phyloP scores from a whole-genome alignment of 2,113 vertebrate genomes.

The Trogon melanurus region DNA sequence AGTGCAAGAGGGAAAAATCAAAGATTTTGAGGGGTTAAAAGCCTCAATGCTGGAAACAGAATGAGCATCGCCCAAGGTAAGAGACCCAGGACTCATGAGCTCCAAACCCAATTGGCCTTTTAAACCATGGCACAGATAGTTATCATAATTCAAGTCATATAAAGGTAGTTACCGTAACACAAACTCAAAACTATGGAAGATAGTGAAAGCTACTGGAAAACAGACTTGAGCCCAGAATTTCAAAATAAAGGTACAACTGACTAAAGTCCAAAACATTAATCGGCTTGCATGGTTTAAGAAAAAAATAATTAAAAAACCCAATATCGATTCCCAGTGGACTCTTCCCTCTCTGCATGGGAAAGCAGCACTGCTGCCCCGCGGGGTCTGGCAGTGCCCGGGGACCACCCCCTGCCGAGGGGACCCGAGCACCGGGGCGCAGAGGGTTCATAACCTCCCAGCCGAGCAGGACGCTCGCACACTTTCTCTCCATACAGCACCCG shows the following conservation, averaged over 20 bases:
- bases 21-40: not conserved
- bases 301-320: too few species aligned
- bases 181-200: not conserved
- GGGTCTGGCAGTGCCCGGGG: accelerated
- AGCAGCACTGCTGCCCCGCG: not conserved
- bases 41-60: not conserved
- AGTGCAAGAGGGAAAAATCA: not conserved
- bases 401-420: not conserved
- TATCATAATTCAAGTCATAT: not conserved
- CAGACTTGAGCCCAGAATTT: not conserved
- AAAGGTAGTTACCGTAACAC: not conserved
- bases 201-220: not conserved
- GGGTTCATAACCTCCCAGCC: not conserved
- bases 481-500: not conserved
- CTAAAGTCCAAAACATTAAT: not conserved
- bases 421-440: not conserved
- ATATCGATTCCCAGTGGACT: not conserved
- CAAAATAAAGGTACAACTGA: not conserved
- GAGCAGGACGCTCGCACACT: not conserved
- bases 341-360: not conserved
- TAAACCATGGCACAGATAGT: not conserved
- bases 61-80: not conserved
- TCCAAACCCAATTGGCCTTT: not conserved
- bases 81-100: not conserved
- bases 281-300: not conserved